Conservation (phyloP, 2,888 invertebrate genomes). For the Halictus ligatus region DNA sequence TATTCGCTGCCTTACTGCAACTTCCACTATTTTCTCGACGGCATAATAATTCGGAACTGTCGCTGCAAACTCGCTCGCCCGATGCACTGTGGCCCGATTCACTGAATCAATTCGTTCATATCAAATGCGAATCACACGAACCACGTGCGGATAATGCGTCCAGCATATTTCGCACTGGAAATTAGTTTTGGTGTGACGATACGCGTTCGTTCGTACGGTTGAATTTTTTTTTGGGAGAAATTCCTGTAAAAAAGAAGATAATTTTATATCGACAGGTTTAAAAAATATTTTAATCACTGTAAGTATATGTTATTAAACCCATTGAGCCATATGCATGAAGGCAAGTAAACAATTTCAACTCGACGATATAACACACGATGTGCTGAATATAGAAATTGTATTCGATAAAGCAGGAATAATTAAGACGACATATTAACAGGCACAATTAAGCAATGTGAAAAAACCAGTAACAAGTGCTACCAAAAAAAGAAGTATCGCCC, state of each 20-base stretch:
- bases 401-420: neutral
- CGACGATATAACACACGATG: neutral
- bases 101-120: conserved; percentile 60
- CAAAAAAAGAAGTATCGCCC: neutral
- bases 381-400: neutral
- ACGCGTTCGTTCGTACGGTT: neutral
- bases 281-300: neutral
- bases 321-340: neutral
- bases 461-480: neutral
- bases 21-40: conserved; percentile 41
- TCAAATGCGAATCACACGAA: conserved; percentile 41
- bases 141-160: conserved; percentile 53
- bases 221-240: neutral
- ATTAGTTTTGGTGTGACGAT: conserved; percentile 28
- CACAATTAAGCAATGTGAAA: neutral
- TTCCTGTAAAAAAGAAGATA: neutral
- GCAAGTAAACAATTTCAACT: too few relatives aligned
- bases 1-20: conserved; percentile 65
- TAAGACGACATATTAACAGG: neutral
- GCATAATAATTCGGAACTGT: conserved; percentile 59
- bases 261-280: neutral
- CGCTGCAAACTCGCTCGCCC: conserved; percentile 46
- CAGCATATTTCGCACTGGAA: conserved; percentile 41
- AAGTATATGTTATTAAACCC: neutral
- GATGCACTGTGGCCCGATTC: conserved; percentile 40